Conservation (phyloP, 2,113 vertebrate genomes). For the Leucopsar rothschildi region DNA sequence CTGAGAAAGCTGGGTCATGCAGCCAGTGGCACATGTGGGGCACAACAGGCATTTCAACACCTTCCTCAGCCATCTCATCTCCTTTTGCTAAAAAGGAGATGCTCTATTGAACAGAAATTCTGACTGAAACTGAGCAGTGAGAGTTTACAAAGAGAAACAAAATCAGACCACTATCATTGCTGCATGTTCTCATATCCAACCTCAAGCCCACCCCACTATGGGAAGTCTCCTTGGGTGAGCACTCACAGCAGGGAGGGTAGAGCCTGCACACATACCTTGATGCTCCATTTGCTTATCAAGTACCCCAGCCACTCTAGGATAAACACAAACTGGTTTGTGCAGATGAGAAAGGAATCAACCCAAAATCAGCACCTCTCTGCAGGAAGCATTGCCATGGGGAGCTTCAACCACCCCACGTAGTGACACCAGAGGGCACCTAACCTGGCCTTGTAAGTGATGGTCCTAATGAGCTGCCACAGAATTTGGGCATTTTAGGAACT, state of each 20-base stretch:
- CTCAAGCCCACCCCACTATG: background rate
- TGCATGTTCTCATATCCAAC: background rate
- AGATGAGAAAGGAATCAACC: background rate
- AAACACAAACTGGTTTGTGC: background rate
- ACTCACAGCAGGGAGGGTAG: rapidly evolving
- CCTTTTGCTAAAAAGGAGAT: background rate
- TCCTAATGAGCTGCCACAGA: background rate
- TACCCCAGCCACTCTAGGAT: rapidly evolving
- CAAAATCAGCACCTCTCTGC: background rate
- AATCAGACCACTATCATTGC: background rate
- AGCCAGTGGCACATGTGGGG: rapidly evolving
- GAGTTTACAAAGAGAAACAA: background rate
- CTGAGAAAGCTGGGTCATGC: background rate
- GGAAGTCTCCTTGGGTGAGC: background rate
- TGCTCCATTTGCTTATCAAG: background rate
- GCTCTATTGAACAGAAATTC: background rate
- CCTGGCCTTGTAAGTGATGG: rapidly evolving
- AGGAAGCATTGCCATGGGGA: background rate
- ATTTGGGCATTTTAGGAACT: background rate
- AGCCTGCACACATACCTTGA: rapidly evolving
- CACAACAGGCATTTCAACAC: background rate
- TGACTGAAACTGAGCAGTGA: background rate
- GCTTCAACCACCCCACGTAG: rapidly evolving
- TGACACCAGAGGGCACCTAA: background rate
- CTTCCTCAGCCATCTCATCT: background rate